A percentile compares a stretch with the other conserved stretches of the same genome.
These are phyloP conservation scores for Bergia puertoricense DNA, from an alignment of 92 coral and sea anemone species.

Conservation along the genomic window DNA sequence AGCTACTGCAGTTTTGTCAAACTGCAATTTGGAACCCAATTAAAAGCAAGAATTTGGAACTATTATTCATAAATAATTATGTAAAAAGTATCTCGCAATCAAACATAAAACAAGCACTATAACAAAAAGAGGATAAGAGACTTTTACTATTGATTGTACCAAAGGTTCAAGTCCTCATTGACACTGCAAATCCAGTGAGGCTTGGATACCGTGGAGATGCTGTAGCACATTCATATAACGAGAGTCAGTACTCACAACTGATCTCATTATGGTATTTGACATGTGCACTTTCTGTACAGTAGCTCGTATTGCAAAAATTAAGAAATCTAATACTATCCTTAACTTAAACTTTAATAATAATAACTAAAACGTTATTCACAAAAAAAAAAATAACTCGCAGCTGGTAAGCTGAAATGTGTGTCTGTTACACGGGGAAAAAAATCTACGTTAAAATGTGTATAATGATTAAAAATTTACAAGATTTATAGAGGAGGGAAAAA, in stretches of 20 bases:
- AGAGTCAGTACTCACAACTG: background rate
- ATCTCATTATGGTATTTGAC: background rate
- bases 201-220: slow-evolving; percentile 36
- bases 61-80: too few species aligned
- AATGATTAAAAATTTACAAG: too few species aligned
- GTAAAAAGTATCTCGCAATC: background rate
- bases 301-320: too few species aligned
- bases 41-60: background rate
- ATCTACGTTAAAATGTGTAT: too few species aligned
- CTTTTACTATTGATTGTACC: background rate
- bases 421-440: too few species aligned
- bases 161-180: slow-evolving; percentile 43
- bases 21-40: background rate
- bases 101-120: background rate
- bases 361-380: too few species aligned
- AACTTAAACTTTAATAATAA: too few species aligned
- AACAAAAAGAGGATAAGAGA: background rate
- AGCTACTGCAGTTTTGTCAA: background rate
- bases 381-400: too few species aligned
- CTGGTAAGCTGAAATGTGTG: too few species aligned
- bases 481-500: too few species aligned
- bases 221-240: slow-evolving; percentile 22
- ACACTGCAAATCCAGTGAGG: slow-evolving; percentile 7
- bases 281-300: background rate
- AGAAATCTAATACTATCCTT: too few species aligned